Base-by-base conservation (phyloP, 2,113 vertebrate genomes). In the Burhinus oedicnemus region DNA sequence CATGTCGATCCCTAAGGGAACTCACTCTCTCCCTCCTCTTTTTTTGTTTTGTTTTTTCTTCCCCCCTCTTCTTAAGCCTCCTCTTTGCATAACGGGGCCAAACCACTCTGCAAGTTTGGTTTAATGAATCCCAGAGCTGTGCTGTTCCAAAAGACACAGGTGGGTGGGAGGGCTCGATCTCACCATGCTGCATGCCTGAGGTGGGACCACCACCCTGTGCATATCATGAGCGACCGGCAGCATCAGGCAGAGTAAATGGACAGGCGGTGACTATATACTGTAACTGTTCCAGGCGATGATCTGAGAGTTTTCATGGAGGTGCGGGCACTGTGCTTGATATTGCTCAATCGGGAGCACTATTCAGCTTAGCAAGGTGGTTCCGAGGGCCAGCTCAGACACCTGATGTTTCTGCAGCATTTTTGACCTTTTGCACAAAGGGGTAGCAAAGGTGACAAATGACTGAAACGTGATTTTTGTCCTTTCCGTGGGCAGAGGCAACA, bases 341-440 rank as follows among this genome's bases (percentile, higher is more conserved):
- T 74, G 42, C 68, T 87, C 3, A 1, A 11, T 6, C 1, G 1
- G 72, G 44, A 91, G 57, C 38, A 44, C 77, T 69, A 2, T 90
- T 81, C 87, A 95, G 54, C 89, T 61, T 78, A 77, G 64, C 52
- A 49, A 62, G 61, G 44, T 49, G 74, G 52, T 61, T 92, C 78
- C 42, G 57, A 68, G 44, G 70, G 85, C n/a, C 82, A 68, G 74
- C 49, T 76, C 57, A 60, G 52, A 45, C 47, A 40, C 17, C 44
- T 60, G n/a, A 85, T 68, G 52, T n/a, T 76, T 55, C 87, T 83
- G 83, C 76, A 83, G 72, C 18, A 4, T 80, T 92, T 91, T 18
- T 95, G 78, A 93, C 88, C 78, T 95, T 95, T 83, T 85, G 57
- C 52, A 52, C 58, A 80, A 76, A 76, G 70, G 10, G 21, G 6